Conservation (phyloP, 2,888 invertebrate species). For the Volucella inflata region DNA sequence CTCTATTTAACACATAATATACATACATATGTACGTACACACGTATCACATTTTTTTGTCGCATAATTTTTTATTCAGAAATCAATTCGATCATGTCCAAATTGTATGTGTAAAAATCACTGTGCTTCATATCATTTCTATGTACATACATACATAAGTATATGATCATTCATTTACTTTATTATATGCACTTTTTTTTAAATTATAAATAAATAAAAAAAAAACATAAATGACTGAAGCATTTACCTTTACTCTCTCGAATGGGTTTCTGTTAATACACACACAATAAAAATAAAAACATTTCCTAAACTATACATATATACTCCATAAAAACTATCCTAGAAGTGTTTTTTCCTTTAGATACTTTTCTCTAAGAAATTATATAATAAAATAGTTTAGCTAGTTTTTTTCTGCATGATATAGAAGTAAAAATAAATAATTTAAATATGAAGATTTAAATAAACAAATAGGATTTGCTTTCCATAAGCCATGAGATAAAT, state of each 20-base stretch:
- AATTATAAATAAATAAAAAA: slow-evolving; percentile 35
- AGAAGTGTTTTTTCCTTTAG: slow-evolving; percentile 45
- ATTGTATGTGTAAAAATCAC: not conserved
- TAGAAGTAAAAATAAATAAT: slow-evolving; percentile 33
- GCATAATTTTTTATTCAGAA: slow-evolving; percentile 40
- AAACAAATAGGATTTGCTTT: slow-evolving; percentile 31
- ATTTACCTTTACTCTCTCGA: slow-evolving; percentile 9
- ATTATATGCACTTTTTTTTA: slow-evolving; percentile 14
- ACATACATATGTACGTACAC: slow-evolving; percentile 2
- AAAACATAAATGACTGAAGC: not conserved
- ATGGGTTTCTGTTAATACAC: slow-evolving; percentile 49
- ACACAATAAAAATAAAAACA: not conserved
- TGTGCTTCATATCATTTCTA: not conserved
- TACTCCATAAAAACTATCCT: slow-evolving; percentile 39
- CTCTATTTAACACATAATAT: not conserved
- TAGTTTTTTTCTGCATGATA: slow-evolving; percentile 63
- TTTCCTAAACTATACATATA: slow-evolving; percentile 2
- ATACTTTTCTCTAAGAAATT: slow-evolving; percentile 11
- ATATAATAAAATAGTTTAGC: slow-evolving; percentile 18
- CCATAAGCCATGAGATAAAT: slow-evolving; percentile 30
- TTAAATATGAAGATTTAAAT: slow-evolving; percentile 27
- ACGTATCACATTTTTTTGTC: not conserved
- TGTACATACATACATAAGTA: slow-evolving; percentile 1
- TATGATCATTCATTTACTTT: not conserved
- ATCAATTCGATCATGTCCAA: slow-evolving; percentile 51